phyloP scores from a whole-genome alignment of 1,140 invertebrate genomes.

The Sesamia nonagrioides region DNA sequence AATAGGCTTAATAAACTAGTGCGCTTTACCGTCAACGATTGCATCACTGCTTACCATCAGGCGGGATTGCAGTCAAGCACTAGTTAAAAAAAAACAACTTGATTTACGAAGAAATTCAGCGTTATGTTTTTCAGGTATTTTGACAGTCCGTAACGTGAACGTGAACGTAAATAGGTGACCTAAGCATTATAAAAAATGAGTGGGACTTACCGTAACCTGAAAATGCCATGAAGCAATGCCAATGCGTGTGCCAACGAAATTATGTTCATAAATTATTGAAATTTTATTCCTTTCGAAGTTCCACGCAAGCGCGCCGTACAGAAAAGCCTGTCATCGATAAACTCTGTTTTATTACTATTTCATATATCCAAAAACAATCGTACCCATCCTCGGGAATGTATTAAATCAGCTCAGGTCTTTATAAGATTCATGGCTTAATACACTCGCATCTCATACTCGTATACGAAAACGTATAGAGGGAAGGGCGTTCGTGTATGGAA shows the following conservation, averaged over 20 bases:
- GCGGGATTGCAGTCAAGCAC: too few relatives aligned
- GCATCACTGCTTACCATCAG: too few relatives aligned
- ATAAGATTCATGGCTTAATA: slow-evolving; percentile 85
- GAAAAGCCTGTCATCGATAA: slow-evolving; percentile 42
- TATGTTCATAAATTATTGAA: slow-evolving; percentile 38
- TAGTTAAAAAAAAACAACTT: too few relatives aligned
- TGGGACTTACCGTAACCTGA: not conserved
- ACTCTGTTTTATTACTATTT: slow-evolving; percentile 42
- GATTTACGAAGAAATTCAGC: not conserved
- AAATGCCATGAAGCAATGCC: slow-evolving; percentile 27
- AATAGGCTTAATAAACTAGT: too few relatives aligned
- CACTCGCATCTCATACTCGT: slow-evolving; percentile 76
- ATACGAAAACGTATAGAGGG: slow-evolving; percentile 76
- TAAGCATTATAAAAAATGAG: slow-evolving; percentile 7
- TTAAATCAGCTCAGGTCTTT: slow-evolving; percentile 79
- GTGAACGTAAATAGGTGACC: not conserved
- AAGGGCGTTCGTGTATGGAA: slow-evolving; percentile 82
- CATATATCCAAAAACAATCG: slow-evolving; percentile 55
- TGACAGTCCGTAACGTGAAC: not conserved
- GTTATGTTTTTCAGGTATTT: slow-evolving; percentile 11
- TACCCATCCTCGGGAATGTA: slow-evolving; percentile 57
- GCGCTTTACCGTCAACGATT: too few relatives aligned
- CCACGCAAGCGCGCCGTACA: slow-evolving; percentile 24
- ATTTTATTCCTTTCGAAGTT: slow-evolving; percentile 32
- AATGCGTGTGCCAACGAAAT: slow-evolving; percentile 27